A percentile compares a stretch with the other conserved stretches of the same genome.
These are phyloP conservation scores for Chelonia mydas DNA, from an alignment of 2,797 vertebrate species.

Conservation along the genomic window DNA sequence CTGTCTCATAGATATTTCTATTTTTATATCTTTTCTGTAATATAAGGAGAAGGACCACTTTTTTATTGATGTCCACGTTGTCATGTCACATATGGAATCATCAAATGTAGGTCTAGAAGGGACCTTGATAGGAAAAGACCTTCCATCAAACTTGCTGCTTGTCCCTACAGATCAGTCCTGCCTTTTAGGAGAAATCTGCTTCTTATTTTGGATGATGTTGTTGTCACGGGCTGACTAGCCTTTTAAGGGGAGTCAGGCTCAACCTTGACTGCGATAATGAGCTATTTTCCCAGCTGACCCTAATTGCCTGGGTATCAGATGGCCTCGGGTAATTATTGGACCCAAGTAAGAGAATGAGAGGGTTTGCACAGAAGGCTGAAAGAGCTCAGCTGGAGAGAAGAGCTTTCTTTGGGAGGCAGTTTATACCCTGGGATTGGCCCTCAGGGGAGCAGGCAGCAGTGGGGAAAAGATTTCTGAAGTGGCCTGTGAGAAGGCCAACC, in stretches of 20 bases:
- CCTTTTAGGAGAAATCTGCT: no score
- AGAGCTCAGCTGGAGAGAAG: not conserved
- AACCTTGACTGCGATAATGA: not conserved
- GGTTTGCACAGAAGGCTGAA: not conserved
- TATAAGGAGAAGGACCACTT: not conserved
- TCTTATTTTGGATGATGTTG: no score
- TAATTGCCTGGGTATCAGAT: not conserved
- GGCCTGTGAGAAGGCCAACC: no score
- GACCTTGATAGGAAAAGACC: no score
- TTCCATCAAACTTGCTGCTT: no score
- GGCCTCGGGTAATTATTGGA: not conserved
- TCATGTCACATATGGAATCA: not conserved
- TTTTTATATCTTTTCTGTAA: not conserved
- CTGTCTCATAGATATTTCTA: not conserved
- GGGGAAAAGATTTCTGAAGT: not conserved
- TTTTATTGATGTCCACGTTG: not conserved
- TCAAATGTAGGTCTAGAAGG: not conserved
- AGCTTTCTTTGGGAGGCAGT: not conserved
- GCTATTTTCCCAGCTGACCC: not conserved
- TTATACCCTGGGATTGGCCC: not conserved
- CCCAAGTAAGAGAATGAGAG: not conserved
- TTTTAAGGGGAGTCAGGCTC: not conserved
- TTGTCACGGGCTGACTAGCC: not conserved
- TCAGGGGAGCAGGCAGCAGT: not conserved
- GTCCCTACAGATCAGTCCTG: no score